Evolutionary conservation across 2,797 vertebrate genomes (phyloP), one percentile per base, ranked within the genome.

Genomic region (Gymnopithys bicolor): DNA sequence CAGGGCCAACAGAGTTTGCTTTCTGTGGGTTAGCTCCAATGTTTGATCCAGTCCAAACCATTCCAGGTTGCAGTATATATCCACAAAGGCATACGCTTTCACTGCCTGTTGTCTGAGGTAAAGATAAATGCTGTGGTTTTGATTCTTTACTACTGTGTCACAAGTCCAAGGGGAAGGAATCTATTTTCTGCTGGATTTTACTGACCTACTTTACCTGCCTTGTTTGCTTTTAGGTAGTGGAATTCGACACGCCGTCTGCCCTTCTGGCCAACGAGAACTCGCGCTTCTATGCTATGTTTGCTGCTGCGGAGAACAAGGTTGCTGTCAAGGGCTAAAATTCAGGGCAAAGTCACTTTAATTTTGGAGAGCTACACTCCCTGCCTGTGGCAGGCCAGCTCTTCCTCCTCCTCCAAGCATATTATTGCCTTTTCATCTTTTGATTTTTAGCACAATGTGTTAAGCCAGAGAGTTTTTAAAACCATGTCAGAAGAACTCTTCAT

Each of bases 241-340:
- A 99, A 97, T 99, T 99, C 0, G 99, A 99, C 63, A 98, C 98
- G 35, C 99, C 99, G 0, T 98, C 99, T 68, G 98, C 97, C 93
- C 98, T 99, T 86, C 98, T 99, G 97, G 98, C 99, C 97, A 99
- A 99, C 5, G 99, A 99, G 96, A 99, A 99, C 97, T 99, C 99
- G 1, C 98, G 98, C 75, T 99, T 99, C 97, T 98, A 98, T 49
- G 98, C 99, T 91, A 99, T 99, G 98, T 98, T 99, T 96, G 99
- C 98, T 51, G 99, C 99, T 78, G 97, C 98, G 4, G 99, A 99
- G 90, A 99, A 99, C 98, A 99, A 99, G 98, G 96, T 98, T 75
- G 98, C 99, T 24, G 98, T 99, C 83, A 98, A 99, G 98, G 99
- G 99, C 97, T 99, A 95, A 98, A 98, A 96, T 95, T 63, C 67